Conservation (phyloP, 2,113 vertebrate genomes). For the Gnathonemus echidnorhynchus region DNA sequence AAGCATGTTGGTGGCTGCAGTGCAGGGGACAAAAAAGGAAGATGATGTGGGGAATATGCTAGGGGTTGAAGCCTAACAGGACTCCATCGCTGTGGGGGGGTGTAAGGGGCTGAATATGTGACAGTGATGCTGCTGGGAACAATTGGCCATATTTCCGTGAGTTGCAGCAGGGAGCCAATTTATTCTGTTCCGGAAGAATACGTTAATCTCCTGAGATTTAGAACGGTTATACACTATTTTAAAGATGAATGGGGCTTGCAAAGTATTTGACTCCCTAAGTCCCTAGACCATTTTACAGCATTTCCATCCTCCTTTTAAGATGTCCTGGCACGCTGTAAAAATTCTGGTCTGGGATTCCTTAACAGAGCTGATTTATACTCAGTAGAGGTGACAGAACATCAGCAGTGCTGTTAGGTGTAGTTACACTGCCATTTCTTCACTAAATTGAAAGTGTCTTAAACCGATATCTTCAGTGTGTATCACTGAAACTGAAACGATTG, state of each 20-base stretch:
- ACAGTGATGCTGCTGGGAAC: background rate
- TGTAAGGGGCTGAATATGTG: background rate
- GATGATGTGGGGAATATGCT: background rate
- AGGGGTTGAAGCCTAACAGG: background rate
- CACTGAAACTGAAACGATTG: background rate
- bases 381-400: background rate
- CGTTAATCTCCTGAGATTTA: slow-evolving; percentile 3
- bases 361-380: background rate
- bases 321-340: background rate
- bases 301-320: background rate
- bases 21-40: background rate
- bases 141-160: background rate
- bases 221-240: background rate
- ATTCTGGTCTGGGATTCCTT: background rate
- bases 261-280: background rate
- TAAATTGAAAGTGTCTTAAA: background rate
- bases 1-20: background rate
- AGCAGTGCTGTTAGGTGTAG: background rate
- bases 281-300: background rate
- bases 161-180: background rate
- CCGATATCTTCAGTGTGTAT: background rate
- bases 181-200: background rate
- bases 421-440: background rate
- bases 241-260: background rate
- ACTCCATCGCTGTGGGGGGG: background rate